Percentiles rank a stretch among this genome's conserved stretches.
Evolutionary conservation across 2,113 vertebrate species (phyloP).

Genomic region (Accipiter virgatus): DNA sequence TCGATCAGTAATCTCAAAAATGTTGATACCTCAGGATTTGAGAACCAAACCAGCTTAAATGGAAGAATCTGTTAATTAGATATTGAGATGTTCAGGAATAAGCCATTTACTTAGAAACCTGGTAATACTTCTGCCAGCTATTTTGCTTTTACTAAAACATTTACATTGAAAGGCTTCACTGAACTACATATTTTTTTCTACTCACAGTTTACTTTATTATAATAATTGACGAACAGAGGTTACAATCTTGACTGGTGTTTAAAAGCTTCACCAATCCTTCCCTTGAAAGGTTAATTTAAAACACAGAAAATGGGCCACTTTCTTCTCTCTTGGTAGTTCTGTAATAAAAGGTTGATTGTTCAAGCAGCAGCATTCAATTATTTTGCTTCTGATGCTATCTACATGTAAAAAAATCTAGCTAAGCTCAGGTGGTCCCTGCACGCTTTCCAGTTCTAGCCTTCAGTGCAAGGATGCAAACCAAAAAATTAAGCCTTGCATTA

Average conservation of each 20-base stretch:
- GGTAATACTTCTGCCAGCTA: not conserved
- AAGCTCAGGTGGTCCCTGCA: not conserved
- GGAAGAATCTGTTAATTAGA: slow-evolving; percentile 2
- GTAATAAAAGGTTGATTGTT: slow-evolving; percentile 68
- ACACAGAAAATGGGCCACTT: slow-evolving; percentile 38
- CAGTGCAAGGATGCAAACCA: not conserved
- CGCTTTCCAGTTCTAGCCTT: slow-evolving; percentile 12
- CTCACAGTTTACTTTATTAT: not conserved
- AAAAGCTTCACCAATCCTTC: not conserved
- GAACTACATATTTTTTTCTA: not conserved
- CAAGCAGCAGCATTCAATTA: slow-evolving; percentile 44
- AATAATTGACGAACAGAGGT: not conserved
- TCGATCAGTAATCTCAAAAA: not conserved
- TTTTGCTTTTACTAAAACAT: not conserved
- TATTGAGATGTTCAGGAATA: not conserved
- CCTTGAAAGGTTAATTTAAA: slow-evolving; percentile 52
- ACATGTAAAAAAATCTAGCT: slow-evolving; percentile 36
- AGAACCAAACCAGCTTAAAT: slow-evolving; percentile 3
- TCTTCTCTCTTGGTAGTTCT: slow-evolving; percentile 5
- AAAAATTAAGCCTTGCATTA: not conserved
- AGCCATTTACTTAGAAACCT: not conserved
- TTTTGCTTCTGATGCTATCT: slow-evolving; percentile 69
- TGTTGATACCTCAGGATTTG: not conserved
- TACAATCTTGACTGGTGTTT: not conserved
- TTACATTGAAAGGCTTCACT: not conserved